Base-by-base conservation (phyloP, 2,113 vertebrate genomes). In the Charadrius vociferus region DNA sequence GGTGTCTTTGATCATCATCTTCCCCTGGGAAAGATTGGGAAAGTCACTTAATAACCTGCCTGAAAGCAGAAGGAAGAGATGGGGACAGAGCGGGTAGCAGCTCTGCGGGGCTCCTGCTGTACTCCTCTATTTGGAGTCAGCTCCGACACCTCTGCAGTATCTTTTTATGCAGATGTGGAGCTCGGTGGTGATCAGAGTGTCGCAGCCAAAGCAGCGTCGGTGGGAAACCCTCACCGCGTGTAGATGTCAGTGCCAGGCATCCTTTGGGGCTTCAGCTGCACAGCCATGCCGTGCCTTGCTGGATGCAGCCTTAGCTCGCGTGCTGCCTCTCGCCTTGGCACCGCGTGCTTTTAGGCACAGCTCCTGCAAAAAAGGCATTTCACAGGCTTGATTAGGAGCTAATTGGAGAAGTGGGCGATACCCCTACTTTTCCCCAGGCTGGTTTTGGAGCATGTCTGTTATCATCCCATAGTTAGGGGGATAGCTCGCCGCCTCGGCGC, bases 241-340 rank as follows among this genome's bases (percentile, higher is more conserved):
- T 9, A n/a, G 41, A 5, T 49, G 19, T 12, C 15, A 19, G 36
- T 39, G 39, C 52, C 52, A 34, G 43, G 24, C 7, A 2, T 30
- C 62, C 72, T 50, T 6, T 47, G 82, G 39, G 70, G 49, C 47
- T 53, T 58, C 72, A 29, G 62, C 71, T 63, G 32, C 6, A 2
- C 50, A 26, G 50, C 50, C 4, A 0, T 27, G 37, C 59, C 1
- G 0, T 30, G 30, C 58, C 49, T 36, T 15, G 3, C 73, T 61
- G 55, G 14, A 18, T 32, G 56, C 74, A 18, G 65, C 65, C 37
- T 45, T 14, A 32, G 74, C 27, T 47, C 43, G 18, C 2, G 1
- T 43, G 41, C 68, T 39, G 7, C 14, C 0, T 10, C 5, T n/a
- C 52, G 8, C 43, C 43, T 58, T 49, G 43, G 36, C 43, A 18